Conservation (phyloP, 1,140 invertebrate genomes). For the Riptortus pedestris region DNA sequence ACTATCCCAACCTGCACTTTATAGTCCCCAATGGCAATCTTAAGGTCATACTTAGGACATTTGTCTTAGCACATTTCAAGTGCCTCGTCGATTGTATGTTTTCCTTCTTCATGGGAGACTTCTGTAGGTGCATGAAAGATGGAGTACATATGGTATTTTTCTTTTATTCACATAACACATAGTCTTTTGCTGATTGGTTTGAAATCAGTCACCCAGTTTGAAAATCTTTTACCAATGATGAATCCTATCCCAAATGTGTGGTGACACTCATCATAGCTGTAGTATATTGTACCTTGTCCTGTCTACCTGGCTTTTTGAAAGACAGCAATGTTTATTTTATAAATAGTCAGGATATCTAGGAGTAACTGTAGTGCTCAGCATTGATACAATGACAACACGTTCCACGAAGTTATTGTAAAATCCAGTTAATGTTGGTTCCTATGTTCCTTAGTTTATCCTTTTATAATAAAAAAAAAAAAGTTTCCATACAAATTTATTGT, state of each 20-base stretch:
- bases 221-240: background rate
- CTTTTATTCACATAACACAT: background rate
- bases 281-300: background rate
- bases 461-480: too few relatives aligned
- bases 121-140: background rate
- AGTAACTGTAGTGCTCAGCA: background rate
- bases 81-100: background rate
- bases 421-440: too few relatives aligned
- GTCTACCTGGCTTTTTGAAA: slow-evolving; percentile 1
- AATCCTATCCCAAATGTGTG: background rate
- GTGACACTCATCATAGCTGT: slow-evolving; percentile 12
- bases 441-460: too few relatives aligned
- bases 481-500: too few relatives aligned
- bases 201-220: too few relatives aligned
- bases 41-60: slow-evolving; percentile 17
- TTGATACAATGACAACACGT: slow-evolving; percentile 43
- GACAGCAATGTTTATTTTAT: too few relatives aligned
- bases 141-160: background rate
- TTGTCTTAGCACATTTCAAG: background rate
- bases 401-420: background rate
- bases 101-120: background rate
- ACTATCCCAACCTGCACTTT: slow-evolving; percentile 26
- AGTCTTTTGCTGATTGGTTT: too few relatives aligned
- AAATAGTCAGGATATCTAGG: background rate
- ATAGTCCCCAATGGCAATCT: slow-evolving; percentile 24